Base-by-base conservation (phyloP, 2,797 vertebrate genomes). In the Fistularia tabacaria region DNA sequence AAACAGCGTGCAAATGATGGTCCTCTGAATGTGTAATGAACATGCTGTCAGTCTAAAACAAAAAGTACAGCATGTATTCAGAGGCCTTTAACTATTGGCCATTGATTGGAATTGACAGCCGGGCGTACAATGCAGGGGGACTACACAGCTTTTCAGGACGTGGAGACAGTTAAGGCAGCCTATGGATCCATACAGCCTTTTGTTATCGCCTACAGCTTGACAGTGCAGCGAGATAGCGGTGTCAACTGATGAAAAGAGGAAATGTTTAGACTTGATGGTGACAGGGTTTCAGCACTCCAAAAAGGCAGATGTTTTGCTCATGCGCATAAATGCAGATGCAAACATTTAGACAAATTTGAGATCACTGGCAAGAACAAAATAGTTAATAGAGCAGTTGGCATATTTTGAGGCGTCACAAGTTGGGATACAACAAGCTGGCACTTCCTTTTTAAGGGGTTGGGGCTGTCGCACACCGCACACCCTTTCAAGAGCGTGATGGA, bases 21-120 rank as follows among this genome's bases (percentile, higher is more conserved):
- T 60, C 79, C 36, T 69, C 61, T 68, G 79, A 83, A 83, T 84
- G 71, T 49, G 62, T 85, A 84, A 87, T 82, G 83, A 84, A 72
- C 56, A n/a, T 51, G 74, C 82, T 83, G 85, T 87, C 86, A 85
- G 46, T 70, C 79, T 60, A 48, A 79, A 71, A 83, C 66, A 74
- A 80, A 71, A 69, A 69, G 54, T 54, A 50, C 49, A 41, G 44
- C 10, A 10, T 45, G 62, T 41, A 69, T 69, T 78, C 71, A 59
- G 61, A 54, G 55, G 36, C 66, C 46, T 51, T 36, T 10, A 13
- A 71, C 72, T 55, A 57, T 48, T 8, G 60, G 60, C 59, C 66
- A 50, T 69, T 79, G 83, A 81, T 69, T 65, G 65, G 49, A 74
- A 76, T 45, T 80, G 84, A 85, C 81, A 82, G 77, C 41, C 49